A percentile compares a stretch with the other conserved stretches of the same genome.
These are phyloP conservation scores for Drosophila austrosaltans DNA, from an alignment of 2,888 invertebrate species.

Conservation along the genomic window DNA sequence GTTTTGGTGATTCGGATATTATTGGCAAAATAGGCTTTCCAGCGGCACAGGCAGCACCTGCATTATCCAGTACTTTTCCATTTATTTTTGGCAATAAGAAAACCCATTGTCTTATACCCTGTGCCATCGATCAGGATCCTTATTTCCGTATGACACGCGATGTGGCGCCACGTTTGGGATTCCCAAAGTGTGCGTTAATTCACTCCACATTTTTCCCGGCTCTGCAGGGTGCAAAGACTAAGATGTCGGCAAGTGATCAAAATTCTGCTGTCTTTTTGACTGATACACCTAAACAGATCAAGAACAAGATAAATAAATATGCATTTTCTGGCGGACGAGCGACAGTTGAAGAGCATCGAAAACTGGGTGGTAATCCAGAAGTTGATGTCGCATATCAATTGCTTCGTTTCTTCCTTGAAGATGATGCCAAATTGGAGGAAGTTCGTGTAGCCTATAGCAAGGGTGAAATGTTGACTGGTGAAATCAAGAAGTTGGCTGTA, in stretches of 20 bases:
- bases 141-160: constrained; percentile 99
- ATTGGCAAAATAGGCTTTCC: constrained; percentile 99
- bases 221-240: constrained; percentile 97
- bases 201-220: constrained; percentile 97
- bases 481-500: constrained; percentile 96
- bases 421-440: constrained; percentile 92
- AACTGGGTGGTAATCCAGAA: constrained; percentile 96
- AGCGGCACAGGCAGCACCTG: constrained; percentile 97
- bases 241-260: constrained; percentile 98
- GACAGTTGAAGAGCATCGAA: constrained; percentile 96
- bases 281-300: constrained; percentile 97
- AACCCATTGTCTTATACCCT: constrained; percentile 91
- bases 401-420: constrained; percentile 96
- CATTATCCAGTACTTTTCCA: constrained; percentile 94
- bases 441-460: constrained; percentile 84
- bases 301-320: constrained; percentile 97
- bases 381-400: constrained; percentile 98
- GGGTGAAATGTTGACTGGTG: constrained; percentile 96
- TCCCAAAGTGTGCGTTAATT: constrained; percentile 93
- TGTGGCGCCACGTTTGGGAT: constrained; percentile 95
- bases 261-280: constrained; percentile 97
- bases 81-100: constrained; percentile 93
- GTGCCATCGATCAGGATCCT: constrained; percentile 99
- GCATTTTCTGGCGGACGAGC: constrained; percentile 98
- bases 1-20: constrained; percentile 97